Percentiles rank a stretch among this genome's conserved stretches.
Conservation (phyloP, 2,888 invertebrate genomes). For the Himalopsyche anomala region DNA sequence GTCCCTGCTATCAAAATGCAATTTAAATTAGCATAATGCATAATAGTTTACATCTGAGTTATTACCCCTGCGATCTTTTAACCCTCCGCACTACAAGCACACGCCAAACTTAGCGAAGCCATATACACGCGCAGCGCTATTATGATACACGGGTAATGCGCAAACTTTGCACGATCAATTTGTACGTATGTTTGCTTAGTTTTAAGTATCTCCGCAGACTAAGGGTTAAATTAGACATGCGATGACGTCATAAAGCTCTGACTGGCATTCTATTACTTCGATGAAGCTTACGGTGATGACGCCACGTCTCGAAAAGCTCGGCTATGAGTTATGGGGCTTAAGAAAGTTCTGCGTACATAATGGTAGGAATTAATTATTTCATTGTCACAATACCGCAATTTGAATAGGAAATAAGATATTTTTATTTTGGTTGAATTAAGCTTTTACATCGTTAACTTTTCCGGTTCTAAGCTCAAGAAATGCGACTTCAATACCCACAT, state of each 20-base stretch:
- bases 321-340: neutral
- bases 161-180: neutral
- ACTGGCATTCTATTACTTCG: slow-evolving; percentile 16
- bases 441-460: no score
- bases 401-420: no score
- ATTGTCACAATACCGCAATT: neutral
- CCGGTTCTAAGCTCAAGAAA: no score
- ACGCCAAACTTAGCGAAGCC: neutral
- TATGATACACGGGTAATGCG: neutral
- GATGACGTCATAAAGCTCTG: slow-evolving; percentile 26
- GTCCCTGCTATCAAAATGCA: no score
- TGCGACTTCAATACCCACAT: no score
- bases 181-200: slow-evolving; percentile 17
- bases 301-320: slow-evolving; percentile 2
- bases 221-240: slow-evolving; percentile 20
- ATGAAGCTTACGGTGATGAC: neutral
- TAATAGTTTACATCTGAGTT: no score
- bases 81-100: neutral
- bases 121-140: neutral
- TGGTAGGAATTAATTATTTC: neutral
- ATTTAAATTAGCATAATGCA: no score
- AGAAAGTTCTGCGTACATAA: neutral
- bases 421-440: no score
- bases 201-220: slow-evolving; percentile 9
- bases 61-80: neutral